Percentiles rank a stretch among this genome's conserved stretches.
Evolutionary conservation across 2,113 vertebrate genomes (phyloP).

Genomic region (Sitta europaea): DNA sequence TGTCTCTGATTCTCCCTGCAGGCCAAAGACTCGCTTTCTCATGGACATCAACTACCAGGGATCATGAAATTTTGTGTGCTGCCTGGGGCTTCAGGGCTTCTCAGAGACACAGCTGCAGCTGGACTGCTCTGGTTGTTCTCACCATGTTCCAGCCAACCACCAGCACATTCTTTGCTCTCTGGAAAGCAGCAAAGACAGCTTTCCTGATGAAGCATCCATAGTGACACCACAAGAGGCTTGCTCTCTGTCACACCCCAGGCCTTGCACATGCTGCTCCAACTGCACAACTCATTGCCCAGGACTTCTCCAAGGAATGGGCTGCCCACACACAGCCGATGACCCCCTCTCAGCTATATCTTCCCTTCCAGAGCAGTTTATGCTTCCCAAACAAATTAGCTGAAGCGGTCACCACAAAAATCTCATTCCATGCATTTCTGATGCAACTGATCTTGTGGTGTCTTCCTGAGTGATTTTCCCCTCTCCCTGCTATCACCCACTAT

Average conservation of each 20-base stretch:
- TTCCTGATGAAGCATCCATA: background rate
- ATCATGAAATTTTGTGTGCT: background rate
- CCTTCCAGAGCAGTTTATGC: background rate
- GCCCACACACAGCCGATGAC: rapidly evolving
- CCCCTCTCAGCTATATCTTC: background rate
- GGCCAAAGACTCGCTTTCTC: background rate
- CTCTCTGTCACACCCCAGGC: background rate
- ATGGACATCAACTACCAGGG: background rate
- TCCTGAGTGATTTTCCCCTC: background rate
- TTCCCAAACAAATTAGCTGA: background rate
- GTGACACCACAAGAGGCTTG: rapidly evolving
- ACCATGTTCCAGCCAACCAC: background rate
- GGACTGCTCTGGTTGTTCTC: background rate
- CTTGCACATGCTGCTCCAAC: background rate
- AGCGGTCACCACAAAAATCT: background rate
- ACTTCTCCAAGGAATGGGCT: background rate
- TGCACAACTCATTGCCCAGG: background rate
- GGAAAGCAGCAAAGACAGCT: background rate
- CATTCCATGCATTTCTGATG: background rate
- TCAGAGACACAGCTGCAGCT: background rate
- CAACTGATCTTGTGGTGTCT: background rate
- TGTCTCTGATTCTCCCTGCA: background rate
- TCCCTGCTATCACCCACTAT: background rate
- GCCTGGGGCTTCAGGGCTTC: background rate
- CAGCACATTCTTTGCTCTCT: background rate